These are phyloP conservation scores for Orchesella cincta DNA, from an alignment of 1,140 invertebrate genomes.

Conservation along the genomic window DNA sequence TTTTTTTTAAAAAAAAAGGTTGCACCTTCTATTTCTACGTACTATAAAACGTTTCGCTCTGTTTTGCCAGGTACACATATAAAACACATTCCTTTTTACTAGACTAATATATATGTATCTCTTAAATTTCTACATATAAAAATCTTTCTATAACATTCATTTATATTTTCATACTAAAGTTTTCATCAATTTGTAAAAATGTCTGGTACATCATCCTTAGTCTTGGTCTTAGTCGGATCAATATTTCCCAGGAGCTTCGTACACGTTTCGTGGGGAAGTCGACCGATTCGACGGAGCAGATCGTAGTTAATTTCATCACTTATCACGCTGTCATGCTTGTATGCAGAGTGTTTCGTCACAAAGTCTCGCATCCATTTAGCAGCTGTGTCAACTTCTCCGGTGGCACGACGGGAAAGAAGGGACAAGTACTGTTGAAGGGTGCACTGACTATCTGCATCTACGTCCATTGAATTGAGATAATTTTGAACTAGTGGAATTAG, in stretches of 20 bases:
- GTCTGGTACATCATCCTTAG: constrained; percentile 53
- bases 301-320: constrained; percentile 91
- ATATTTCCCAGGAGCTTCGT: constrained; percentile 71
- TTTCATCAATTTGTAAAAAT: constrained; percentile 46
- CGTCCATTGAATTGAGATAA: constrained; percentile 89
- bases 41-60: too few relatives aligned
- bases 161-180: too few relatives aligned
- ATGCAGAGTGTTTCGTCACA: constrained; percentile 83
- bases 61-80: too few relatives aligned
- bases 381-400: constrained; percentile 81
- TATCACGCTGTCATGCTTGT: constrained; percentile 88
- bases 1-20: too few relatives aligned
- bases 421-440: constrained; percentile 88
- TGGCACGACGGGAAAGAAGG: constrained; percentile 86
- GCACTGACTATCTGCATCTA: constrained; percentile 84
- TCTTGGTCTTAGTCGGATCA: constrained; percentile 51
- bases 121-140: too few relatives aligned
- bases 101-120: too few relatives aligned
- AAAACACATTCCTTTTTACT: too few relatives aligned
- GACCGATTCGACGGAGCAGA: constrained; percentile 73
- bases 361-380: constrained; percentile 91
- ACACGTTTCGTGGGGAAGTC: constrained; percentile 74
- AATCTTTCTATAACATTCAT: too few relatives aligned
- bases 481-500: constrained; percentile 89
- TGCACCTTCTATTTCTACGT: too few relatives aligned